phyloP scores from a whole-genome alignment of 2,797 vertebrate genomes.

The Neostethus bicornis region DNA sequence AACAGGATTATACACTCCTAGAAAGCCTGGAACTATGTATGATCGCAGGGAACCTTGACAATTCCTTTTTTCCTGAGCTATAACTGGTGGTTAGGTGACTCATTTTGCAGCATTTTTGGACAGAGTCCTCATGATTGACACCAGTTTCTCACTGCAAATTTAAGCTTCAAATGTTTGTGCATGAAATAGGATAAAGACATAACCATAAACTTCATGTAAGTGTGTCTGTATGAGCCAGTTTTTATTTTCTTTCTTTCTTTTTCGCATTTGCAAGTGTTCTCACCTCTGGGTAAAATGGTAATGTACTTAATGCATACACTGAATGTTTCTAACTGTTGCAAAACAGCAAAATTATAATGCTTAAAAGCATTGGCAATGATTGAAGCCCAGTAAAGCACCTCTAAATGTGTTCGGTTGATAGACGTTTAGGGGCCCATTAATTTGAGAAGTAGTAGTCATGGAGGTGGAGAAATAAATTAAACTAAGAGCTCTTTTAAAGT shows the following conservation, averaged over 20 bases:
- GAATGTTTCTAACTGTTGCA: conserved; percentile 69
- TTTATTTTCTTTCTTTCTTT: conserved; percentile 25
- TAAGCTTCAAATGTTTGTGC: conserved; percentile 30
- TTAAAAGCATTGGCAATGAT: conserved; percentile 73
- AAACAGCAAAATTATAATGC: conserved; percentile 68
- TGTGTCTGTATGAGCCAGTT: conserved; percentile 47
- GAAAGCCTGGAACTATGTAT: conserved; percentile 24
- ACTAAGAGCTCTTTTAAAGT: conserved; percentile 78
- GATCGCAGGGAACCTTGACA: conserved; percentile 17
- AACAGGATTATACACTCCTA: conserved; percentile 45
- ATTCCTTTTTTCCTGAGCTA: conserved; percentile 28
- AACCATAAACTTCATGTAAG: conserved; percentile 65
- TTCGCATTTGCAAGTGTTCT: conserved; percentile 22
- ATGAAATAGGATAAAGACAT: conserved; percentile 60
- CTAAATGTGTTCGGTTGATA: conserved; percentile 73
- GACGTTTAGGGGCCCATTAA: conserved; percentile 73
- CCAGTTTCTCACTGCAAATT: conserved; percentile 47
- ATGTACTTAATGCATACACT: conserved; percentile 65
- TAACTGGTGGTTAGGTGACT: conserved; percentile 17
- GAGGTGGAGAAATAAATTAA: conserved; percentile 72
- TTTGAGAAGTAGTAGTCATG: conserved; percentile 71
- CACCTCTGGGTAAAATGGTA: conserved; percentile 51
- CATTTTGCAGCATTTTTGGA: conserved; percentile 22
- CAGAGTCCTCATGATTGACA: conserved; percentile 41
- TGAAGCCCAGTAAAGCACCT: conserved; percentile 66